Evolutionary conservation across 2,888 invertebrate species (phyloP).

Genomic region (Rotaria socialis): DNA sequence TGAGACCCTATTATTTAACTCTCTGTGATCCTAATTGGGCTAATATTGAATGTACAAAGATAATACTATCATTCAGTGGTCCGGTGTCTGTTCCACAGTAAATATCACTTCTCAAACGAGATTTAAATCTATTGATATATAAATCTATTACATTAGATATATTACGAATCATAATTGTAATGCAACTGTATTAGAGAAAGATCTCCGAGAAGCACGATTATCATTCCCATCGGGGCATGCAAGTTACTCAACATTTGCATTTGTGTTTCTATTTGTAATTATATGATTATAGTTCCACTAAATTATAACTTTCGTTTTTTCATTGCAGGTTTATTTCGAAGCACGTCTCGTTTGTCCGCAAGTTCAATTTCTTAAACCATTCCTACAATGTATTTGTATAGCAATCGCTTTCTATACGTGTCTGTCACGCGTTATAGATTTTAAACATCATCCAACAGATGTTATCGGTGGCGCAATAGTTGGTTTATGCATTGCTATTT

Average conservation of each 20-base stretch:
- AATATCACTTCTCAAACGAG: too few relatives aligned
- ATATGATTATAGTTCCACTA: not conserved
- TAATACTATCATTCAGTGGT: not conserved
- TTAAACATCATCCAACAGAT: conserved; percentile 44
- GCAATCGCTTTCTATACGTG: conserved; percentile 39
- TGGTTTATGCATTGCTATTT: conserved; percentile 40
- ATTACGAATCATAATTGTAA: not conserved
- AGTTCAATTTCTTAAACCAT: conserved; percentile 39
- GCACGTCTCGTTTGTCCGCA: conserved; percentile 33
- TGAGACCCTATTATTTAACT: conserved; percentile 44
- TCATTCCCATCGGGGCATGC: conserved; percentile 46
- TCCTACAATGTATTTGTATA: conserved; percentile 40
- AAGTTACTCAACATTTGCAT: conserved; percentile 39
- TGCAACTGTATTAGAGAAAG: not conserved
- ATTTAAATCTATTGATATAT: too few relatives aligned
- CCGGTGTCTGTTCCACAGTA: not conserved
- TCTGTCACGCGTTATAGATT: conserved; percentile 40
- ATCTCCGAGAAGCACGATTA: conserved; percentile 40
- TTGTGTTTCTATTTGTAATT: conserved; percentile 42
- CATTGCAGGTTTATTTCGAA: conserved; percentile 33
- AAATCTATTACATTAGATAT: not conserved
- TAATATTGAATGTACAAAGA: conserved; percentile 19
- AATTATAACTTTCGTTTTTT: not conserved
- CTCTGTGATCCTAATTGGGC: conserved; percentile 38
- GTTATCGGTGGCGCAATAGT: conserved; percentile 45